These are phyloP conservation scores for Oplegnathus fasciatus DNA, from an alignment of 2,113 vertebrate genomes.

Conservation along the genomic window DNA sequence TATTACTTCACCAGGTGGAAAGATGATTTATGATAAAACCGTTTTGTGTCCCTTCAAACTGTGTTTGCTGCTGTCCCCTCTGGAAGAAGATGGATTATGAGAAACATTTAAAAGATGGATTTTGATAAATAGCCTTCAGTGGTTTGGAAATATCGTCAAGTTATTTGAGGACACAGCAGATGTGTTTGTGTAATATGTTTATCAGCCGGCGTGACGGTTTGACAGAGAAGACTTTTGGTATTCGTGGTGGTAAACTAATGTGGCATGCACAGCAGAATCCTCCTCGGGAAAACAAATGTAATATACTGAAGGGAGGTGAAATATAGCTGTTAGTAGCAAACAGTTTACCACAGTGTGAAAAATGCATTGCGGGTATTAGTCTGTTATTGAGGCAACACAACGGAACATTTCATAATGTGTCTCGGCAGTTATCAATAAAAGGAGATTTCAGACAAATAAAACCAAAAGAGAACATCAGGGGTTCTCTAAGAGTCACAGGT, in stretches of 20 bases:
- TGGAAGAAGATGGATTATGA: constrained; percentile 23
- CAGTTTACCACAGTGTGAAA: constrained; percentile 12
- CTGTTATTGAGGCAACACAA: neutral
- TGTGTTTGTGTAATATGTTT: constrained; percentile 31
- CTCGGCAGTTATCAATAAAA: no score
- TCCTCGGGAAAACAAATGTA: constrained; percentile 36
- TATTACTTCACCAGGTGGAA: constrained; percentile 5
- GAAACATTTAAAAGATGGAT: constrained; percentile 30
- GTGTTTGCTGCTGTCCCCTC: neutral
- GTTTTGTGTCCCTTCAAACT: neutral
- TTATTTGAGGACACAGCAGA: constrained; percentile 35
- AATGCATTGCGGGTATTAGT: neutral
- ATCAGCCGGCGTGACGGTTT: constrained; percentile 29
- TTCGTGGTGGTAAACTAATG: constrained; percentile 36
- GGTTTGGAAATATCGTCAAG: constrained; percentile 17
- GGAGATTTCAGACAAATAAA: neutral
- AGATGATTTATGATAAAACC: constrained; percentile 30
- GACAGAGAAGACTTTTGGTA: neutral
- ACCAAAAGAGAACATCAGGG: neutral
- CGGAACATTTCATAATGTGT: neutral
- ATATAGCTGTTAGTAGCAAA: constrained; percentile 4
- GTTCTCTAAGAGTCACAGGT: neutral
- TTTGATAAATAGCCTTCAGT: constrained; percentile 42
- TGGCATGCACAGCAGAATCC: constrained; percentile 29
- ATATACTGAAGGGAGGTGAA: constrained; percentile 10